phyloP scores from a whole-genome alignment of 2,888 invertebrate genomes.

The Salticus scenicus region DNA sequence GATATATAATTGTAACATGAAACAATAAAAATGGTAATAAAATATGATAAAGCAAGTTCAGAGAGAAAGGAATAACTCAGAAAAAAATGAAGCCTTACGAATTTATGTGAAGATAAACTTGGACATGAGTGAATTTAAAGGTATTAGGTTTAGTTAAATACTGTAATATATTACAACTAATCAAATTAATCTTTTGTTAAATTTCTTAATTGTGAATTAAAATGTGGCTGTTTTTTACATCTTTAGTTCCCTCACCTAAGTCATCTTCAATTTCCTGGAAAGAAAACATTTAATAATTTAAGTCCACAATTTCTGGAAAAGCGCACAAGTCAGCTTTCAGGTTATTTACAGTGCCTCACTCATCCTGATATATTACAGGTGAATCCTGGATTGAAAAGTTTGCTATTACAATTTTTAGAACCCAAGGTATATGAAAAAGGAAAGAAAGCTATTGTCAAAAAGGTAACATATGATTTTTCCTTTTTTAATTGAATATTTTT shows the following conservation, averaged over 20 bases:
- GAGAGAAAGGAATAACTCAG: too few relatives aligned
- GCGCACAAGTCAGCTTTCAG: constrained; percentile 84
- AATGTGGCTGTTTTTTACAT: too few relatives aligned
- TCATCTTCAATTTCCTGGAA: constrained; percentile 89
- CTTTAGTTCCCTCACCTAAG: constrained; percentile 85
- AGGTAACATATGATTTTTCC: constrained; percentile 73
- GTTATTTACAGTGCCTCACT: constrained; percentile 82
- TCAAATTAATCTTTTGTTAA: too few relatives aligned
- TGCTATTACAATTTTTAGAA: constrained; percentile 81
- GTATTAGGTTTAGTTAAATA: too few relatives aligned
- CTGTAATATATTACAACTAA: too few relatives aligned
- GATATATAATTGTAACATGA: too few relatives aligned
- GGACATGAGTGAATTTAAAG: too few relatives aligned
- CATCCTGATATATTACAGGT: constrained; percentile 80
- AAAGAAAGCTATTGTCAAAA: constrained; percentile 76
- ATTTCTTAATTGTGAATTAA: too few relatives aligned
- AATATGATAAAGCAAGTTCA: too few relatives aligned
- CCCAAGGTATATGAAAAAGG: constrained; percentile 83
- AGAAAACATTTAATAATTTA: constrained; percentile 95
- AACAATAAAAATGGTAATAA: too few relatives aligned
- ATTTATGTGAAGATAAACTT: too few relatives aligned
- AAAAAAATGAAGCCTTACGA: too few relatives aligned
- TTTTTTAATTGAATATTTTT: not conserved
- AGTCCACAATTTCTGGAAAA: constrained; percentile 86
- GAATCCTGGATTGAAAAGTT: constrained; percentile 81